These are phyloP conservation scores for Dolichoris vasculosae DNA, from an alignment of 1,140 invertebrate genomes.

Conservation along the genomic window DNA sequence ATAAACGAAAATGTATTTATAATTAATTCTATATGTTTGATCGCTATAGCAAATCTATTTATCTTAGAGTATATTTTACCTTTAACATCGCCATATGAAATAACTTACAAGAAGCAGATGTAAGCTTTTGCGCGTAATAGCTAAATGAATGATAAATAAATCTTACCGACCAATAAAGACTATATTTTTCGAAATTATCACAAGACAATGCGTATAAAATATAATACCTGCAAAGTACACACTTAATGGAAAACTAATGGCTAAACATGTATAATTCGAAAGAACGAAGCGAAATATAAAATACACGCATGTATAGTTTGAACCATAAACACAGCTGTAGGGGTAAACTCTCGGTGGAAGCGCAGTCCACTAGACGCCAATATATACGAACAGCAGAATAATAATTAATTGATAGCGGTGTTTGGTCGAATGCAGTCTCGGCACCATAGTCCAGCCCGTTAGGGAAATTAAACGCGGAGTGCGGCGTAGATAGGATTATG, in stretches of 20 bases:
- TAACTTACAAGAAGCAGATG: not conserved
- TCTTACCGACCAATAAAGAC: not conserved
- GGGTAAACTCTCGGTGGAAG: not conserved
- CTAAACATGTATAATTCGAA: not conserved
- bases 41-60: no score
- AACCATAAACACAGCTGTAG: not conserved
- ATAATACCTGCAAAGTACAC: not conserved
- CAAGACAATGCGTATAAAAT: not conserved
- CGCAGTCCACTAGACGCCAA: constrained; percentile 12
- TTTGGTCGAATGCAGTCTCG: constrained; percentile 58
- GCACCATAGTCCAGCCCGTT: constrained; percentile 58
- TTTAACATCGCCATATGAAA: no score
- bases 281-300: constrained; percentile 17
- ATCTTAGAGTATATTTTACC: no score
- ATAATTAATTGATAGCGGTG: constrained; percentile 68
- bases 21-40: no score
- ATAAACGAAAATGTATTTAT: no score
- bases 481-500: constrained; percentile 60
- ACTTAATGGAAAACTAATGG: not conserved
- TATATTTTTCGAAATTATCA: not conserved
- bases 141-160: not conserved
- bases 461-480: constrained; percentile 63
- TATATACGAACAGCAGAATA: constrained; percentile 54
- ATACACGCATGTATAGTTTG: not conserved
- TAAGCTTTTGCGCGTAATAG: not conserved